phyloP scores from a whole-genome alignment of 2,888 invertebrate species.

The Rosalia funebris region DNA sequence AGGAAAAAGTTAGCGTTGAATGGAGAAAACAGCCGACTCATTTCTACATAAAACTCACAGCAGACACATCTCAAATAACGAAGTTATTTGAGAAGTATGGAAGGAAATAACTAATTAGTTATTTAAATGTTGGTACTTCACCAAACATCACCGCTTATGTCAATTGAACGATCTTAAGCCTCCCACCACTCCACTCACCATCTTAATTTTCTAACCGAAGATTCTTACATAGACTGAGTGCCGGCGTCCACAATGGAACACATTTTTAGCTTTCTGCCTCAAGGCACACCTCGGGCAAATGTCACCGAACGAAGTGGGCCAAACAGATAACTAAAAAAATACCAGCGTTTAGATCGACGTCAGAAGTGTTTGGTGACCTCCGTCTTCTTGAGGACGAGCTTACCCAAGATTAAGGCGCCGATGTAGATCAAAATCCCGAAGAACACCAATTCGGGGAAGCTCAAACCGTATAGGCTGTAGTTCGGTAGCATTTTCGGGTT shows the following conservation, averaged over 20 bases:
- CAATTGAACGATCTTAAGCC: background rate
- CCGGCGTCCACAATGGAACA: slow-evolving; percentile 31
- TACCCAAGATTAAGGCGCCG: slow-evolving; percentile 16
- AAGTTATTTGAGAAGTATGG: slow-evolving; percentile 18
- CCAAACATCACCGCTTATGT: background rate
- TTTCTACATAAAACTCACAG: slow-evolving; percentile 24
- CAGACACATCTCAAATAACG: slow-evolving; percentile 22
- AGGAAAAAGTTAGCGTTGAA: background rate
- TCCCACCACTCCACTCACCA: slow-evolving; percentile 8
- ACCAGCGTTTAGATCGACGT: too few species aligned
- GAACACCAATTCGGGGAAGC: slow-evolving; percentile 14
- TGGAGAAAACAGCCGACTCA: background rate
- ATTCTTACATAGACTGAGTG: slow-evolving; percentile 40
- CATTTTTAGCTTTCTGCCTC: slow-evolving; percentile 14
- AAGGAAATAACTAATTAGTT: background rate
- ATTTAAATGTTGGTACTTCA: background rate
- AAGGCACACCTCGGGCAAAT: slow-evolving; percentile 29
- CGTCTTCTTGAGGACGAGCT: background rate
- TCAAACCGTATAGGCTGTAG: slow-evolving; percentile 8
- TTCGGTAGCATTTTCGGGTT: background rate
- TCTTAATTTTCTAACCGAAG: too few species aligned
- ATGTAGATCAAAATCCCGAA: slow-evolving; percentile 28
- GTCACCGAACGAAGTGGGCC: background rate
- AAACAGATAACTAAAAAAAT: slow-evolving; percentile 8
- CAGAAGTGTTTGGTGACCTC: background rate